Percentiles rank a stretch among this genome's conserved stretches.
phyloP scores from a whole-genome alignment of 2,888 invertebrate species.

The Hartigia nigra region DNA sequence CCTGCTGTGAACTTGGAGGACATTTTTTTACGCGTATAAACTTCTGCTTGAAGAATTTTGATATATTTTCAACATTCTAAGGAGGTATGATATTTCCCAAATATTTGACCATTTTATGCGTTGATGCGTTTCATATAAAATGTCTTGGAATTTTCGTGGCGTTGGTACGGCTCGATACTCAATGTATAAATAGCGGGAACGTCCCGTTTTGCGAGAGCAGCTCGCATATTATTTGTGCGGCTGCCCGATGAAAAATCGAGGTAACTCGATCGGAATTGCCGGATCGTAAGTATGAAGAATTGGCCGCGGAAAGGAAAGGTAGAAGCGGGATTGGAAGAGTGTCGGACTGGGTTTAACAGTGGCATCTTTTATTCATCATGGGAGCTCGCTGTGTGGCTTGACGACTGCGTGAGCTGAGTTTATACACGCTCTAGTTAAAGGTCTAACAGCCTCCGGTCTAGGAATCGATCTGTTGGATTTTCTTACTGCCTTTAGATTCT shows the following conservation, averaged over 20 bases:
- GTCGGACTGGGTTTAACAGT: constrained; percentile 49
- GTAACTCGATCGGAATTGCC: constrained; percentile 25
- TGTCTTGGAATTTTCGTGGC: background rate
- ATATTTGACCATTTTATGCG: background rate
- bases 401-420: constrained; percentile 59
- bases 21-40: background rate
- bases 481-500: constrained; percentile 8
- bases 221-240: background rate
- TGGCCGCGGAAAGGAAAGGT: constrained; percentile 26
- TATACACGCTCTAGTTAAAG: constrained; percentile 57
- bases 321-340: constrained; percentile 38
- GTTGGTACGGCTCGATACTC: background rate
- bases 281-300: constrained; percentile 38
- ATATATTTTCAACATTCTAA: background rate
- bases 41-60: background rate
- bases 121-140: background rate
- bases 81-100: background rate
- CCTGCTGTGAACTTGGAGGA: background rate
- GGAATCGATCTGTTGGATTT: constrained; percentile 52
- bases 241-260: constrained; percentile 14
- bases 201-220: background rate
- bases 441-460: constrained; percentile 51
- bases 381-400: constrained; percentile 50
- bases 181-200: background rate
- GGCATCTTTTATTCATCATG: constrained; percentile 60